Conservation (phyloP, 2,113 vertebrate species). For the Toxotes jaculatrix region DNA sequence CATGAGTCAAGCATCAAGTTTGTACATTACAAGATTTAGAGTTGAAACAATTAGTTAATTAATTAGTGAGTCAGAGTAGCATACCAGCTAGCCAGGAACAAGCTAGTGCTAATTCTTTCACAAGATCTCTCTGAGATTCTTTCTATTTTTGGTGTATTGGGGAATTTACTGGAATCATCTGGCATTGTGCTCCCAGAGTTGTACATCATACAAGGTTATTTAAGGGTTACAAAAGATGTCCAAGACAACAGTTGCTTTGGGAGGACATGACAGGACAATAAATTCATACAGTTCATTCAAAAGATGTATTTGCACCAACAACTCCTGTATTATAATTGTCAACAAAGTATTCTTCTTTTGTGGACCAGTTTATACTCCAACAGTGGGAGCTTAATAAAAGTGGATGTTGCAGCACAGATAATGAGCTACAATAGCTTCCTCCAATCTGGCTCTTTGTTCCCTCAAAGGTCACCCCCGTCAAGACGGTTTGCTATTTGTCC, state of each 20-base stretch:
- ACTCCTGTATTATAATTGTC: neutral
- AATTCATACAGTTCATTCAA: neutral
- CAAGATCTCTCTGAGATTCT: neutral
- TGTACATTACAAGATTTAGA: neutral
- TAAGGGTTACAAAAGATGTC: neutral
- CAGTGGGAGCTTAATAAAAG: neutral
- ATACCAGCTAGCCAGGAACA: neutral
- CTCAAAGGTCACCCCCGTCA: neutral
- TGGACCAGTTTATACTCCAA: neutral
- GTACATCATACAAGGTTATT: neutral
- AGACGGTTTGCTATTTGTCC: neutral
- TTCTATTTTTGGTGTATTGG: neutral
- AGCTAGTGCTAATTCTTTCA: neutral
- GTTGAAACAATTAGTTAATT: neutral
- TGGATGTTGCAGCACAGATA: neutral
- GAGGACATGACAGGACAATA: neutral
- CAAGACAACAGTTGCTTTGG: neutral
- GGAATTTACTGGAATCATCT: neutral
- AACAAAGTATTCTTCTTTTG: constrained; percentile 1
- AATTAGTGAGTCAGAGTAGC: neutral
- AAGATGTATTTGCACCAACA: neutral
- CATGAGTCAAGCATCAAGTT: neutral
- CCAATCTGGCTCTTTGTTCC: neutral
- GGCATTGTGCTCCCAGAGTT: neutral
- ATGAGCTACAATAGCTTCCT: neutral